phyloP scores from a whole-genome alignment of 2,888 invertebrate species.

The Lasioglossum vierecki region DNA sequence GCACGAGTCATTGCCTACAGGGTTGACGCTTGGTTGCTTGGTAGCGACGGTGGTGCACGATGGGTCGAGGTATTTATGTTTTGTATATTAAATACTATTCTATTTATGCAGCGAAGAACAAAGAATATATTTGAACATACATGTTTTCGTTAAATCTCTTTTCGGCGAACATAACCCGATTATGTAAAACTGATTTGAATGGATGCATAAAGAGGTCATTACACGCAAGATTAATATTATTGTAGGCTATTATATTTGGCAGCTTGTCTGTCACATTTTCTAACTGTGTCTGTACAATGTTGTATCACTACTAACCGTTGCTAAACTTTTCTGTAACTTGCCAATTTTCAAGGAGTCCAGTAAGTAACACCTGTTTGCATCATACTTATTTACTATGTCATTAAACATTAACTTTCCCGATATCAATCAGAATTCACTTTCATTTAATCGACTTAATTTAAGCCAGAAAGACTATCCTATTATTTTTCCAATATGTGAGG shows the following conservation, averaged over 20 bases:
- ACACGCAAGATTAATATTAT: background rate
- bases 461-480: no score
- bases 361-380: conserved; percentile 22
- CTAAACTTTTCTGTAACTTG: conserved; percentile 8
- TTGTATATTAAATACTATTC: background rate
- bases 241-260: conserved; percentile 2
- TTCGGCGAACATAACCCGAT: background rate
- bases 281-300: background rate
- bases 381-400: background rate
- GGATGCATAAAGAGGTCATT: background rate
- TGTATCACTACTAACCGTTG: background rate
- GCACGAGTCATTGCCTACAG: conserved; percentile 93
- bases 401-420: background rate
- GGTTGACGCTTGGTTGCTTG: conserved; percentile 92
- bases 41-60: conserved; percentile 92
- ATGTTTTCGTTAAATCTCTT: background rate
- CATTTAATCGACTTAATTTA: no score
- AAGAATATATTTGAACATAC: background rate
- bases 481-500: no score
- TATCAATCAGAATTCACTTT: no score
- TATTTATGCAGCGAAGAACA: background rate
- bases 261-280: conserved; percentile 6
- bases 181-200: background rate
- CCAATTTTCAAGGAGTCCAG: conserved; percentile 25
- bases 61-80: conserved; percentile 88